phyloP scores from a whole-genome alignment of 2,797 vertebrate species.

The Clamator glandarius region DNA sequence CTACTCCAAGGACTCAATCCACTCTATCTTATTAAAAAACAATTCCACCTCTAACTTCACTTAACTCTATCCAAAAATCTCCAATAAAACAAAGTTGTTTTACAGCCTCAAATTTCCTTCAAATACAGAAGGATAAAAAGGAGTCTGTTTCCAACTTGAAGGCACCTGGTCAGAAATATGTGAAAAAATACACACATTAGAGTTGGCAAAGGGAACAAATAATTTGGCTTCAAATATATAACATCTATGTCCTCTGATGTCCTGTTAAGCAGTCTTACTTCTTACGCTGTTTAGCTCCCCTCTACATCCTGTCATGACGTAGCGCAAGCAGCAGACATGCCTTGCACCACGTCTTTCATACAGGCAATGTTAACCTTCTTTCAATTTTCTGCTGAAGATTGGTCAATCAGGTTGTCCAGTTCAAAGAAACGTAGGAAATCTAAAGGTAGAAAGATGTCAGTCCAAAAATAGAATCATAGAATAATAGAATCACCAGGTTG shows the following conservation, averaged over 20 bases:
- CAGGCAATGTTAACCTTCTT: neutral
- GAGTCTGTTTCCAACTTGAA: neutral
- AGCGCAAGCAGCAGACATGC: neutral
- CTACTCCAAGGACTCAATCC: neutral
- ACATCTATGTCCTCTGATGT: neutral
- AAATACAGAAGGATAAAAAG: neutral
- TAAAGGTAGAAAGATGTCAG: neutral
- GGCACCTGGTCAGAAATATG: neutral
- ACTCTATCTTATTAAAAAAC: neutral
- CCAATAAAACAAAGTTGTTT: neutral
- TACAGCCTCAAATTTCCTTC: neutral
- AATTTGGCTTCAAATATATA: neutral
- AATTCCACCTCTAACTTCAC: neutral
- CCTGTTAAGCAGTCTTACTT: neutral
- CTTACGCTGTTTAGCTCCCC: neutral
- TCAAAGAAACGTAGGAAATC: neutral
- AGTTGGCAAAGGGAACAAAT: neutral
- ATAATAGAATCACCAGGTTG: too few species aligned
- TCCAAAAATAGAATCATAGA: too few species aligned
- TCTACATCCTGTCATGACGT: neutral
- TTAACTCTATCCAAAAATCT: neutral
- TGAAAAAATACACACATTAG: neutral
- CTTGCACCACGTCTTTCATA: rapidly evolving
- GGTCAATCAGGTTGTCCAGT: neutral
- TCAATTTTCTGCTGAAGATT: neutral